phyloP scores from a whole-genome alignment of 2,113 vertebrate genomes.

The Catharus bicknelli region DNA sequence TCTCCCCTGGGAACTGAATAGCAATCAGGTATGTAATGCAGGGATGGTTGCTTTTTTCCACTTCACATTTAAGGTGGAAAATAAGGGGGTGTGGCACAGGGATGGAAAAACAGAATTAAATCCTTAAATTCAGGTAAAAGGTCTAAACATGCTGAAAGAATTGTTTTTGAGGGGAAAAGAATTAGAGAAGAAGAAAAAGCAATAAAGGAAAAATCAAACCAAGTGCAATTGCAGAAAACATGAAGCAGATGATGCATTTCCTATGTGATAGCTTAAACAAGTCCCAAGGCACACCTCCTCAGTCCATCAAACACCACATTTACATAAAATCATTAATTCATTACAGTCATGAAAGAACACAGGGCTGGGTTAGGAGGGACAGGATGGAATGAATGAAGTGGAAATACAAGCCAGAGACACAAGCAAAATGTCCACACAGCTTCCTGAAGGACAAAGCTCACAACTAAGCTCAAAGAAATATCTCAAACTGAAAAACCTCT shows the following conservation, averaged over 20 bases:
- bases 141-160: slow-evolving; percentile 12
- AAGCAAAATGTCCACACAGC: not conserved
- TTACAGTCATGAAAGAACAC: slow-evolving; percentile 29
- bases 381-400: not conserved
- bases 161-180: not conserved
- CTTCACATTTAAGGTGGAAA: slow-evolving; percentile 27
- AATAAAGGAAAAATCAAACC: slow-evolving; percentile 14
- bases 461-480: not conserved
- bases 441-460: not conserved
- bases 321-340: slow-evolving; percentile 69
- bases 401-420: not conserved
- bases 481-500: not conserved
- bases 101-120: not conserved
- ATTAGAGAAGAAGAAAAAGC: not conserved
- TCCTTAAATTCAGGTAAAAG: not conserved
- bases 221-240: not conserved
- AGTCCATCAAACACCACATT: slow-evolving; percentile 47
- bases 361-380: not conserved
- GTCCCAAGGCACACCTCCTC: slow-evolving; percentile 23
- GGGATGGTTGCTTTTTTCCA: not conserved
- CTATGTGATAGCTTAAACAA: slow-evolving; percentile 50
- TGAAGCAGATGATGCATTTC: slow-evolving; percentile 45
- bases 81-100: not conserved
- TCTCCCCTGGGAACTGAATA: slow-evolving; percentile 60
- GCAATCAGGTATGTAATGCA: slow-evolving; percentile 58